Conservation (phyloP, 2,113 vertebrate species). For the Elephantulus edwardii region DNA sequence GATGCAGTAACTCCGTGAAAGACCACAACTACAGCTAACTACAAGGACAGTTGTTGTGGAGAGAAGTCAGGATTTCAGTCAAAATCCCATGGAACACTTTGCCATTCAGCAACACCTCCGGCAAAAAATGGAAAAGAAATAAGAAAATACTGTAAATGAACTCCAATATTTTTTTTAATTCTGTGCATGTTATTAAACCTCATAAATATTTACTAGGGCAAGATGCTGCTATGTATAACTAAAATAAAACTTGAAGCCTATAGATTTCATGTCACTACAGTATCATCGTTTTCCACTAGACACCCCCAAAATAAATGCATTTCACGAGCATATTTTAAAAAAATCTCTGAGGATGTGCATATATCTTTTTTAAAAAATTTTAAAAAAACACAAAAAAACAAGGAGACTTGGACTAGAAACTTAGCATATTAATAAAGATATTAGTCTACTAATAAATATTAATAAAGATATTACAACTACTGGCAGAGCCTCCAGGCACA, state of each 20-base stretch:
- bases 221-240: conserved; percentile 9
- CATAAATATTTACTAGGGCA: conserved; percentile 11
- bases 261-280: conserved; percentile 31
- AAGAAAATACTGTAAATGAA: conserved; percentile 33
- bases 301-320: not conserved
- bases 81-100: not conserved
- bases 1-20: not conserved
- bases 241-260: not conserved
- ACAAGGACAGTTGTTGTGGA: not conserved
- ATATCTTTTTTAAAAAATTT: conserved; percentile 52
- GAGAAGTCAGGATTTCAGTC: not conserved
- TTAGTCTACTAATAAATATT: not conserved
- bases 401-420: conserved; percentile 33
- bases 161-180: conserved; percentile 1
- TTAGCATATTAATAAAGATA: not conserved
- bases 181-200: conserved; percentile 4
- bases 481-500: conserved; percentile 32
- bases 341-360: not conserved
- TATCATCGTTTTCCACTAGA: not conserved
- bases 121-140: conserved; percentile 35
- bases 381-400: no score
- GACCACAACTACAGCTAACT: no score
- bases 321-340: not conserved
- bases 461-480: conserved; percentile 11
- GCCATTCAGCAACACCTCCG: not conserved